Conservation (phyloP, 2,797 vertebrate species). For the Adelosebastes latens region DNA sequence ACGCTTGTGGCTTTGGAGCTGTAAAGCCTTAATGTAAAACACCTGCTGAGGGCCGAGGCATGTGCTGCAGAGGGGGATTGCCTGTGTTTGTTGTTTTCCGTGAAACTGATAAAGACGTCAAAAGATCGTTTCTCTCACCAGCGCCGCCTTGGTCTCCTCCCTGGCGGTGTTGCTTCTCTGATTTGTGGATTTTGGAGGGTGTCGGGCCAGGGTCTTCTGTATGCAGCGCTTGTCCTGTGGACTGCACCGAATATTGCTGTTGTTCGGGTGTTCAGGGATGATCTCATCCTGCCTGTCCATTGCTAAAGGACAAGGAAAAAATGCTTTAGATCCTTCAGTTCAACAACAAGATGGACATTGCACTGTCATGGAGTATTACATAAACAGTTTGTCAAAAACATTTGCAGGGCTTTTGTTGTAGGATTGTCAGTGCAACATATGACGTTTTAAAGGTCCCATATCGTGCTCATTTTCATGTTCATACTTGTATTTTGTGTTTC, state of each 20-base stretch:
- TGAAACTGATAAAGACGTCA: constrained; percentile 24
- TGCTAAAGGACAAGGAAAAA: constrained; percentile 45
- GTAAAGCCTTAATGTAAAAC: constrained; percentile 61
- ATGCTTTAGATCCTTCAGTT: constrained; percentile 1
- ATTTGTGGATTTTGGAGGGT: constrained; percentile 82
- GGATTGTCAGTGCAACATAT: neutral
- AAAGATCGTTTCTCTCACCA: constrained; percentile 71
- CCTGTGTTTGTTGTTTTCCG: constrained; percentile 14
- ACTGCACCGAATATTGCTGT: constrained; percentile 92
- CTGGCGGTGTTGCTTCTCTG: constrained; percentile 83
- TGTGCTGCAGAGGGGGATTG: neutral
- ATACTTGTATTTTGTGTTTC: too few species aligned
- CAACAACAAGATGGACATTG: neutral
- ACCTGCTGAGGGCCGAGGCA: constrained; percentile 43
- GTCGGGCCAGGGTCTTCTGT: constrained; percentile 87
- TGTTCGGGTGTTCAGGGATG: constrained; percentile 89
- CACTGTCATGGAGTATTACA: neutral
- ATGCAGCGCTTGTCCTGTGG: constrained; percentile 91
- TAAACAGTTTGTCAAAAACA: neutral
- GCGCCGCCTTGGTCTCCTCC: constrained; percentile 83
- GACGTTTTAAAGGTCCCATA: neutral
- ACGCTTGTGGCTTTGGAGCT: constrained; percentile 35
- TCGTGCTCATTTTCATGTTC: too few species aligned
- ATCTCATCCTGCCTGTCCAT: constrained; percentile 83
- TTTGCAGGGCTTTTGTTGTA: neutral